Conservation (phyloP, 2,113 vertebrate genomes). For the Chaetodon auriga region DNA sequence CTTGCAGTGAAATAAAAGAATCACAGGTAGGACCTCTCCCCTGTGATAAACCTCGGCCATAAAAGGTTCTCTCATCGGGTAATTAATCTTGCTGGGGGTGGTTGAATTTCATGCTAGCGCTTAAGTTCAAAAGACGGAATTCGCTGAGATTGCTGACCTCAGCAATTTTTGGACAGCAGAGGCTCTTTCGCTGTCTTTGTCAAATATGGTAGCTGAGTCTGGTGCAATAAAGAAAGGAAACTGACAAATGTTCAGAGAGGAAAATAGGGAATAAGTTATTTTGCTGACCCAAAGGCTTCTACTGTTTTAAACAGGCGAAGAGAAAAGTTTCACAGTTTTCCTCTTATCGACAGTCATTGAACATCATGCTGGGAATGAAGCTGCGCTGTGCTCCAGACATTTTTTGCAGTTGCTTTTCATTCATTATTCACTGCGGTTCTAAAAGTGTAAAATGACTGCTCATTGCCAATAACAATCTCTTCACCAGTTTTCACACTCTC, state of each 20-base stretch:
- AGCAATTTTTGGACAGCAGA: constrained; percentile 57
- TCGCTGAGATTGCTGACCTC: constrained; percentile 54
- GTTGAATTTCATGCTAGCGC: constrained; percentile 72
- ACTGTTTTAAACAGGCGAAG: constrained; percentile 23
- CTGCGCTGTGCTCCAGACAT: constrained; percentile 26
- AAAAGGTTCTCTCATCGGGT: constrained; percentile 68
- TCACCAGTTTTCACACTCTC: constrained; percentile 56
- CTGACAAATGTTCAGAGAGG: constrained; percentile 47
- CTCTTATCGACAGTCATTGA: constrained; percentile 47
- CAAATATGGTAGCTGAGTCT: constrained; percentile 29
- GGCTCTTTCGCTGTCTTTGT: constrained; percentile 44
- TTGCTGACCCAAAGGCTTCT: constrained; percentile 65
- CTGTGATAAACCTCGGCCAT: constrained; percentile 64
- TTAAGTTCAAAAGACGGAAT: constrained; percentile 67
- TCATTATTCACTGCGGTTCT: constrained; percentile 72
- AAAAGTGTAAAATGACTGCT: constrained; percentile 72
- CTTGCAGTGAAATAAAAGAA: constrained; percentile 68
- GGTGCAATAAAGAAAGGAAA: constrained; percentile 55
- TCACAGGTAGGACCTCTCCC: constrained; percentile 57
- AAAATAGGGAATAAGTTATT: constrained; percentile 60
- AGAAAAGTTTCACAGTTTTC: constrained; percentile 30
- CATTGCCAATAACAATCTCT: constrained; percentile 47
- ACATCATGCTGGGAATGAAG: constrained; percentile 50
- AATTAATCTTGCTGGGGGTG: constrained; percentile 76
- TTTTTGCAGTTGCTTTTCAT: constrained; percentile 68